phyloP scores from a whole-genome alignment of 1,140 invertebrate genomes.

The Lerema accius region DNA sequence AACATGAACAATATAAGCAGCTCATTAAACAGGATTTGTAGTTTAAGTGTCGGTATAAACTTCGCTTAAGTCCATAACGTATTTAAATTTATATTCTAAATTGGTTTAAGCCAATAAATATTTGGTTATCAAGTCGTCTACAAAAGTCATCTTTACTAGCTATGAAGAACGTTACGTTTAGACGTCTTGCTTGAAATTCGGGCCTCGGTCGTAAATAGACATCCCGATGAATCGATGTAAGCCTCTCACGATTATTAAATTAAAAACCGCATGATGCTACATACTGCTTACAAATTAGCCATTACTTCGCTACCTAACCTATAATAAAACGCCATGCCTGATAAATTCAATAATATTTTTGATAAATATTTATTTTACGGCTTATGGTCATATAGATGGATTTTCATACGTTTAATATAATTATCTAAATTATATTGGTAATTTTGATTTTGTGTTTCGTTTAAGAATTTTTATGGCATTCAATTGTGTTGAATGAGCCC shows the following conservation, averaged over 20 bases:
- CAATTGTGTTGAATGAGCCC: no score
- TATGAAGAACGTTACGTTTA: conserved; percentile 42
- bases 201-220: conserved; percentile 38
- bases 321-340: conserved; percentile 9
- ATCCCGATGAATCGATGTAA: conserved; percentile 33
- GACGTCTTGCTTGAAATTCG: conserved; percentile 46
- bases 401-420: neutral
- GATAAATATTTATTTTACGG: conserved; percentile 13
- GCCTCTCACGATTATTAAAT: conserved; percentile 42
- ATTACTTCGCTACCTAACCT: conserved; percentile 14
- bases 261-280: conserved; percentile 33
- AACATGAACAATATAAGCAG: conserved; percentile 35
- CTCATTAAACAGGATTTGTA: conserved; percentile 59
- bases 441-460: no score
- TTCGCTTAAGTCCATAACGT: conserved; percentile 46
- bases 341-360: conserved; percentile 21
- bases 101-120: conserved; percentile 69
- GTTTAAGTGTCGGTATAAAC: conserved; percentile 49
- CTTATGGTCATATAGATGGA: neutral
- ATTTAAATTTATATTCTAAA: conserved; percentile 68
- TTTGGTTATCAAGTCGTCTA: conserved; percentile 50
- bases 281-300: conserved; percentile 26
- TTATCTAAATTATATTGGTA: neutral
- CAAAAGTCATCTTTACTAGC: conserved; percentile 58
- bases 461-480: no score